Evolutionary conservation across 1,140 invertebrate species (phyloP).

Genomic region (Drosophila setifemur): DNA sequence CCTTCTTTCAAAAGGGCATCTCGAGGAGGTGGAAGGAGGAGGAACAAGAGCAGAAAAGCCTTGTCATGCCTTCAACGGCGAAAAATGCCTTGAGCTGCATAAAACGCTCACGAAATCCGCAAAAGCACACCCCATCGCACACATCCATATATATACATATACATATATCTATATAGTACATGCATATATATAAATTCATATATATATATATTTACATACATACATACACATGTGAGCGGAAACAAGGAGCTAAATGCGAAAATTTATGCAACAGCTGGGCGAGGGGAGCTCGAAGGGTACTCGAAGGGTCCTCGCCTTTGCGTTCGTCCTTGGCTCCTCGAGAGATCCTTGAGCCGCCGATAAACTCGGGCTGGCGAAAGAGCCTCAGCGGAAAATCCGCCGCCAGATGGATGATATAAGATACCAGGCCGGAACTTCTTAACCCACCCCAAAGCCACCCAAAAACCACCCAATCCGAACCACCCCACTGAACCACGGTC

Average conservation of each 20-base stretch:
- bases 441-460: background rate
- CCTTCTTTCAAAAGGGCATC: slow-evolving; percentile 13
- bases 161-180: background rate
- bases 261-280: slow-evolving; percentile 77
- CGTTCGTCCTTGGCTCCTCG: slow-evolving; percentile 30
- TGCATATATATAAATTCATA: background rate
- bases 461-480: slow-evolving; percentile 32
- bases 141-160: background rate
- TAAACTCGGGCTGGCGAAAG: background rate
- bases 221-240: slow-evolving; percentile 13
- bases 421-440: background rate
- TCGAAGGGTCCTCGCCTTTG: slow-evolving; percentile 11
- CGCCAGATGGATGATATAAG: slow-evolving; percentile 34
- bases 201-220: slow-evolving; percentile 2
- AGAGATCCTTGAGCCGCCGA: slow-evolving; percentile 12
- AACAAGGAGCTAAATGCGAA: slow-evolving; percentile 64
- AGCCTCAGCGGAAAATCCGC: slow-evolving; percentile 10
- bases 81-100: slow-evolving; percentile 69
- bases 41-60: slow-evolving; percentile 38
- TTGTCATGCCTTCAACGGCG: slow-evolving; percentile 54
- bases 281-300: slow-evolving; percentile 24
- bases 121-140: slow-evolving; percentile 32
- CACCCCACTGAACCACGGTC: no score
- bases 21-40: slow-evolving; percentile 1
- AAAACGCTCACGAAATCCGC: slow-evolving; percentile 63